These are phyloP conservation scores for Muntiacus reevesi DNA, from an alignment of 2,113 vertebrate genomes.

Conservation along the genomic window DNA sequence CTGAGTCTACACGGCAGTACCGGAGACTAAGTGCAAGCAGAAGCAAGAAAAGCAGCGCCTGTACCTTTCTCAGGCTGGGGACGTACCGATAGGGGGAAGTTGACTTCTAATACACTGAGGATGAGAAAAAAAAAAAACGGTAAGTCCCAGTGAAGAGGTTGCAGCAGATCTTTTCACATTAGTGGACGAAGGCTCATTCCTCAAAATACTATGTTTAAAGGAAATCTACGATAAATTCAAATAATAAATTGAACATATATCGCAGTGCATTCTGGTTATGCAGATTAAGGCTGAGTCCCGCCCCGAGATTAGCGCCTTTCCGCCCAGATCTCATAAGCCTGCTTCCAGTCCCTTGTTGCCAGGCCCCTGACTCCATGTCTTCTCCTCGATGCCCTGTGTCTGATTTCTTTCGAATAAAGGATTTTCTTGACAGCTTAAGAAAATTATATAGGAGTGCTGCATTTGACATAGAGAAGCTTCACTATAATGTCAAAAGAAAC, in stretches of 20 bases:
- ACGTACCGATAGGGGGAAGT: not conserved
- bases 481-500: too few relatives aligned
- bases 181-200: not conserved
- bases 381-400: fast-evolving
- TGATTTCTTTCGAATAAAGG: not conserved
- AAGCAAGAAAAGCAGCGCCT: not conserved
- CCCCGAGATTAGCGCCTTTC: fast-evolving
- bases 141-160: not conserved
- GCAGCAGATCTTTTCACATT: not conserved
- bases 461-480: too few relatives aligned
- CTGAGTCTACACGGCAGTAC: not conserved
- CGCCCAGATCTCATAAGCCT: fast-evolving
- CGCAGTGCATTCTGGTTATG: not conserved
- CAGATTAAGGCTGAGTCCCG: slow-evolving; percentile 33
- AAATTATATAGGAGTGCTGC: too few relatives aligned
- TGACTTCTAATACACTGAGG: not conserved
- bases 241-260: not conserved
- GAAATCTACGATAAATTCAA: not conserved
- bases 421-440: too few relatives aligned
- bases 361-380: not conserved
- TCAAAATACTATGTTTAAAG: not conserved
- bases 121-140: not conserved
- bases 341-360: not conserved
- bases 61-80: too few relatives aligned
- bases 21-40: not conserved